Conservation (phyloP, 1,140 invertebrate genomes). For the Ruditapes philippinarum region DNA sequence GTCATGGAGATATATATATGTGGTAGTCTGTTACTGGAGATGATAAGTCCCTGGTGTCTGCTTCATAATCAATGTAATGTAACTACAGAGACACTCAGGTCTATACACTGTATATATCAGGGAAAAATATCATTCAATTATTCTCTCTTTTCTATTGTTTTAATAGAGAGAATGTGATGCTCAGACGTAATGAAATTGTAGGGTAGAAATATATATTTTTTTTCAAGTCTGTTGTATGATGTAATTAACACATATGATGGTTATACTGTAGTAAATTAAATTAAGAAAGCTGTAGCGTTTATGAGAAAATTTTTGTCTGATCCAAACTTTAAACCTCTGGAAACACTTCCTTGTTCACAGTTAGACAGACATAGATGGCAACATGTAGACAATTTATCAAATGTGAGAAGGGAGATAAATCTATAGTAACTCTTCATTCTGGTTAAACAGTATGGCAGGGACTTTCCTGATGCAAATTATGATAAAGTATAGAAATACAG, state of each 20-base stretch:
- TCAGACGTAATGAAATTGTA: not conserved
- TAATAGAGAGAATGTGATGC: not conserved
- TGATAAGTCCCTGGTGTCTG: not conserved
- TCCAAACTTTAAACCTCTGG: not conserved
- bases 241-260: not conserved
- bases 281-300: not conserved
- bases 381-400: no score
- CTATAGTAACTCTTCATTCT: no score
- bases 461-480: no score
- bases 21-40: not conserved
- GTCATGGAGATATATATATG: conserved; percentile 13
- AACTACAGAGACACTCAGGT: not conserved
- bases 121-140: not conserved
- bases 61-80: conserved; percentile 23
- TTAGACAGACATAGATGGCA: not conserved
- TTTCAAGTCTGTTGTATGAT: no score
- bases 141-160: not conserved
- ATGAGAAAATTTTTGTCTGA: not conserved
- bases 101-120: no score
- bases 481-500: no score
- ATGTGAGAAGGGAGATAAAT: not conserved
- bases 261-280: not conserved
- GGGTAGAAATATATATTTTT: not conserved
- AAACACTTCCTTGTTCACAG: not conserved
- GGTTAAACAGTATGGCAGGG: no score